Percentiles rank a stretch among this genome's conserved stretches.
Evolutionary conservation across 2,888 invertebrate species (phyloP).

Genomic region (Apodemia mormo): DNA sequence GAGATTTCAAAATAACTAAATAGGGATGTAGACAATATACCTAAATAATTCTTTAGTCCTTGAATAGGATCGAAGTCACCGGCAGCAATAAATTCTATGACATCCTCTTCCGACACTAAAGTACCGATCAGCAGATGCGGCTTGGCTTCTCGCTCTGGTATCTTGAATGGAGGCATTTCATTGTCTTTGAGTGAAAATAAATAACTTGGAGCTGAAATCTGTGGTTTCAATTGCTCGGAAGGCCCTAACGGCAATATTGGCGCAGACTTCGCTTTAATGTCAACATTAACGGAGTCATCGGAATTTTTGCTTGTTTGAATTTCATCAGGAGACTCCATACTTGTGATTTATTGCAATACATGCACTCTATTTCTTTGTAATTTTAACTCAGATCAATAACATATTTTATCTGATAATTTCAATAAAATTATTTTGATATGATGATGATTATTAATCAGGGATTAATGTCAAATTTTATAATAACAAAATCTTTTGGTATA

Average conservation of each 20-base stretch:
- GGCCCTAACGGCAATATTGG: conserved; percentile 37
- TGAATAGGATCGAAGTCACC: conserved; percentile 43
- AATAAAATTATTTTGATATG: neutral
- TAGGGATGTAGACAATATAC: conserved; percentile 39
- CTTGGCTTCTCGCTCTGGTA: conserved; percentile 44
- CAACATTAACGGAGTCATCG: neutral
- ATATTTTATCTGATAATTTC: too few species aligned
- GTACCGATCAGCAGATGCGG: conserved; percentile 53
- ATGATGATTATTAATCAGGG: too few species aligned
- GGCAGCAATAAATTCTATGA: conserved; percentile 56
- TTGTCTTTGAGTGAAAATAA: conserved; percentile 61
- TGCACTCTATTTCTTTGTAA: neutral
- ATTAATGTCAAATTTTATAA: neutral
- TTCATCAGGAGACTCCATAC: neutral
- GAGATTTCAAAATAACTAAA: neutral
- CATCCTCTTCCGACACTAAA: conserved; percentile 56
- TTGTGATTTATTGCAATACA: neutral
- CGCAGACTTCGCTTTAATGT: conserved; percentile 49
- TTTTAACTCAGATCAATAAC: neutral
- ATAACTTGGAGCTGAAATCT: conserved; percentile 68
- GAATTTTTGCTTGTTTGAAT: neutral
- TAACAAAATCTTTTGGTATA: too few species aligned
- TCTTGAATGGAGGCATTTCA: conserved; percentile 59
- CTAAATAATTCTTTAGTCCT: conserved; percentile 51
- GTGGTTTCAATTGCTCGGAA: conserved; percentile 42